These are phyloP conservation scores for Erebia ligea DNA, from an alignment of 2,888 invertebrate genomes.

Conservation along the genomic window DNA sequence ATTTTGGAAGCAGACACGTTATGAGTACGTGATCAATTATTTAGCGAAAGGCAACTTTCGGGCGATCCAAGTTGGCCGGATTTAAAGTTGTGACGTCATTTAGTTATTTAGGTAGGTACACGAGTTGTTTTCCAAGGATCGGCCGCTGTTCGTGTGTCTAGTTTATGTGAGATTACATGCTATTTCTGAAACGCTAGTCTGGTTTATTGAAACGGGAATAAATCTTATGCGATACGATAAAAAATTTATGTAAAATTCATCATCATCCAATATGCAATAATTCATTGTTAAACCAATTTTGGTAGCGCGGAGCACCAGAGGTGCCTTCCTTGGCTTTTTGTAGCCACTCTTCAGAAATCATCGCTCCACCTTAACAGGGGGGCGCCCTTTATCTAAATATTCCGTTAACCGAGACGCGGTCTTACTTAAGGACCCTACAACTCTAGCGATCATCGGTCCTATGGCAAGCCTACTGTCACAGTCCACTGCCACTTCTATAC, in stretches of 20 bases:
- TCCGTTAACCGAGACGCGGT: too few species aligned
- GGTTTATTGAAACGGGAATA: conserved; percentile 22
- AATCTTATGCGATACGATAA: neutral
- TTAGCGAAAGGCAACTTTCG: conserved; percentile 69
- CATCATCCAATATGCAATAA: too few species aligned
- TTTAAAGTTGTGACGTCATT: conserved; percentile 72
- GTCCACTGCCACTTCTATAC: too few species aligned
- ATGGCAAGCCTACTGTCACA: too few species aligned
- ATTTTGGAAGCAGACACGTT: conserved; percentile 52
- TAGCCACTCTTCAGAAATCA: too few species aligned
- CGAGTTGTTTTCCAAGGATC: conserved; percentile 50
- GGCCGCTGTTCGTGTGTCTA: conserved; percentile 40
- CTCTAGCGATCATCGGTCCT: too few species aligned
- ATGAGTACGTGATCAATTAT: conserved; percentile 64
- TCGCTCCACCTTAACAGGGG: too few species aligned
- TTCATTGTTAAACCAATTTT: too few species aligned
- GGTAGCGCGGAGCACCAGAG: too few species aligned
- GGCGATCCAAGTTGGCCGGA: conserved; percentile 61
- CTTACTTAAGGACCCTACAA: too few species aligned
- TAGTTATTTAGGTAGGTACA: conserved; percentile 63
- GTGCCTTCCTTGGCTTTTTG: too few species aligned
- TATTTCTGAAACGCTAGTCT: conserved; percentile 28
- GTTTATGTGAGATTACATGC: conserved; percentile 37
- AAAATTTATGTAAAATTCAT: neutral
- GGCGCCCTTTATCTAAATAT: too few species aligned